Evolutionary conservation across 2,888 invertebrate genomes (phyloP).

Genomic region (Ellobium chinense): DNA sequence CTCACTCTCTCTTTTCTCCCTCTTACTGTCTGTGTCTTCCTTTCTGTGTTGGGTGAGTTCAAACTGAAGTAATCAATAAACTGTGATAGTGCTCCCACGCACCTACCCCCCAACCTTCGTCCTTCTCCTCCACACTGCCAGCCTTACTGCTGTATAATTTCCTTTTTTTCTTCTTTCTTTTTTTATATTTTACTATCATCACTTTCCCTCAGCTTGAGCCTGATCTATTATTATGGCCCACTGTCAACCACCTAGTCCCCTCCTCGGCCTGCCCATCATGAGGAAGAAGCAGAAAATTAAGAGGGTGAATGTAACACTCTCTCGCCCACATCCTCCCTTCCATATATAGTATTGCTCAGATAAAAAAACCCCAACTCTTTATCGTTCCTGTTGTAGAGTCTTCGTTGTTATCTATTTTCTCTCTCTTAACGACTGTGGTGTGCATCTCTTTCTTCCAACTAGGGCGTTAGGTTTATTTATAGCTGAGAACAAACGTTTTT

Average conservation of each 20-base stretch:
- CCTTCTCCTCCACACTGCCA: not conserved
- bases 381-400: too few species aligned
- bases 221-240: conserved; percentile 24
- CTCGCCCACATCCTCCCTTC: too few species aligned
- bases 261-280: not conserved
- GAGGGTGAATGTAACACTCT: not conserved
- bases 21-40: not conserved
- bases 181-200: not conserved
- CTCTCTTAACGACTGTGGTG: too few species aligned
- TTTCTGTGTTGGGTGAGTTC: not conserved
- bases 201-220: not conserved
- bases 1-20: not conserved
- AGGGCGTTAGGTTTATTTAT: too few species aligned
- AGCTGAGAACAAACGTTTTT: too few species aligned
- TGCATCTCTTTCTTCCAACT: too few species aligned
- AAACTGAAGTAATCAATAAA: conserved; percentile 34
- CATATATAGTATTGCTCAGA: too few species aligned
- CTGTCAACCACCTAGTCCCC: not conserved
- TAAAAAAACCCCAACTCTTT: too few species aligned
- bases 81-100: conserved; percentile 18
- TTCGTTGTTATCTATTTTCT: too few species aligned
- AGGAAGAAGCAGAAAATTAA: not conserved
- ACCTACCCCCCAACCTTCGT: not conserved
- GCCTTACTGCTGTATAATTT: conserved; percentile 4
- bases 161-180: not conserved